Conservation (phyloP, 2,113 vertebrate species). For the Tragelaphus strepsiceros region DNA sequence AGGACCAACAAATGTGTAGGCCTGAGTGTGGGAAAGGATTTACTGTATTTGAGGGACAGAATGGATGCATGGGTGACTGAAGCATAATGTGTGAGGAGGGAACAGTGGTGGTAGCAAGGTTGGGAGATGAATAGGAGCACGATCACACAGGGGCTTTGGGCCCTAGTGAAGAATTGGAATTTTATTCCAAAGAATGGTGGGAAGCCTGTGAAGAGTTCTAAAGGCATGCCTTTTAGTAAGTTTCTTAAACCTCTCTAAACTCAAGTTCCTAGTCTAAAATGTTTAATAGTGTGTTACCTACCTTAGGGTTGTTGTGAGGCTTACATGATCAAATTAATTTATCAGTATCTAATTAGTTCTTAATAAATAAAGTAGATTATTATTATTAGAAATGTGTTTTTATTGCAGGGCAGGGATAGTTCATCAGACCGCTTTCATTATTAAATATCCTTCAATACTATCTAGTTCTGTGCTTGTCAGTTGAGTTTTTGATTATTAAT, state of each 20-base stretch:
- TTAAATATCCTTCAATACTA: not conserved
- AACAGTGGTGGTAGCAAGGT: not conserved
- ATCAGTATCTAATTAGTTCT: not conserved
- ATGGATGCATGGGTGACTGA: not conserved
- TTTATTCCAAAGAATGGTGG: not conserved
- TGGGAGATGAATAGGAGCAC: not conserved
- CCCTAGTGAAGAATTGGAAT: not conserved
- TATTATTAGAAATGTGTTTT: constrained; percentile 4
- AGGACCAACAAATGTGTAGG: not conserved
- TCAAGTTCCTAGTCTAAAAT: not conserved
- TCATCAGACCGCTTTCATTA: not conserved
- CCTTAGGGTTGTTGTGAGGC: not conserved
- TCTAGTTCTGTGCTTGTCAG: not conserved
- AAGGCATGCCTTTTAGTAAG: not conserved
- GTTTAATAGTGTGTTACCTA: not conserved
- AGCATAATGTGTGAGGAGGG: not conserved
- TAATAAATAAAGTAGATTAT: not conserved
- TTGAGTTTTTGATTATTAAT: not conserved
- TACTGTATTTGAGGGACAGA: not conserved
- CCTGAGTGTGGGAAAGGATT: not conserved
- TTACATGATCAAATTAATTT: not conserved
- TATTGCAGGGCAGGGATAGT: not conserved
- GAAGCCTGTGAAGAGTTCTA: not conserved
- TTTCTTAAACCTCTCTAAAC: not conserved
- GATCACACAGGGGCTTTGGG: not conserved